A percentile compares a stretch with the other conserved stretches of the same genome.
Conservation (phyloP, 1,140 invertebrate genomes). For the Lepidurus apus region DNA sequence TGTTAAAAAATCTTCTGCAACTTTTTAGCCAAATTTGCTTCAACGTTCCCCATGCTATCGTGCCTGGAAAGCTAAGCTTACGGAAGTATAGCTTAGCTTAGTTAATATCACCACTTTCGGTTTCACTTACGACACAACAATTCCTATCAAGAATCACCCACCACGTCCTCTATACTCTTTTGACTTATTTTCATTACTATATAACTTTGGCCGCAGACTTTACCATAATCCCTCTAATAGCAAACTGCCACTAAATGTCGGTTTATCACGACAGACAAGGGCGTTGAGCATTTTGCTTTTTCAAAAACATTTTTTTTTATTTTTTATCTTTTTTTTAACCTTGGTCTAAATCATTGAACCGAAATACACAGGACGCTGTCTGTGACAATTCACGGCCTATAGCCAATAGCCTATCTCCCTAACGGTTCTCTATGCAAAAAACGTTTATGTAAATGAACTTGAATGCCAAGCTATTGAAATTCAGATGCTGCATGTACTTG, state of each 20-base stretch:
- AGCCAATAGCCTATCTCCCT: conserved; percentile 8
- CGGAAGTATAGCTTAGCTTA: no score
- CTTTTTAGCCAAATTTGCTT: no score
- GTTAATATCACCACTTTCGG: neutral
- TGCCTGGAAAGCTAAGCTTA: no score
- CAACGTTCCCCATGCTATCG: no score
- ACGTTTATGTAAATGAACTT: conserved; percentile 22
- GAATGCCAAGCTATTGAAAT: conserved; percentile 19
- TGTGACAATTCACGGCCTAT: conserved; percentile 18
- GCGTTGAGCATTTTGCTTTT: no score
- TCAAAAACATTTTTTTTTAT: no score
- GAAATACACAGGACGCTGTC: neutral
- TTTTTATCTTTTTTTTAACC: no score
- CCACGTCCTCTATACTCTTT: neutral
- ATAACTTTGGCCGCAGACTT: no score
- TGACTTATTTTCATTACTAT: neutral
- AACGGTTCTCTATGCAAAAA: conserved; percentile 22
- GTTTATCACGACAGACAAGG: no score
- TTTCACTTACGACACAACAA: neutral
- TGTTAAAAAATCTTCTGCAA: no score
- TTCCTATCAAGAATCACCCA: neutral
- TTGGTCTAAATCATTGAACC: neutral
- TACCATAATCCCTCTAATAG: no score
- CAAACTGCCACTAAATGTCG: no score
- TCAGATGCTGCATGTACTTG: neutral